Evolutionary conservation across 2,888 invertebrate genomes (phyloP).

Genomic region (Eulithis testata): DNA sequence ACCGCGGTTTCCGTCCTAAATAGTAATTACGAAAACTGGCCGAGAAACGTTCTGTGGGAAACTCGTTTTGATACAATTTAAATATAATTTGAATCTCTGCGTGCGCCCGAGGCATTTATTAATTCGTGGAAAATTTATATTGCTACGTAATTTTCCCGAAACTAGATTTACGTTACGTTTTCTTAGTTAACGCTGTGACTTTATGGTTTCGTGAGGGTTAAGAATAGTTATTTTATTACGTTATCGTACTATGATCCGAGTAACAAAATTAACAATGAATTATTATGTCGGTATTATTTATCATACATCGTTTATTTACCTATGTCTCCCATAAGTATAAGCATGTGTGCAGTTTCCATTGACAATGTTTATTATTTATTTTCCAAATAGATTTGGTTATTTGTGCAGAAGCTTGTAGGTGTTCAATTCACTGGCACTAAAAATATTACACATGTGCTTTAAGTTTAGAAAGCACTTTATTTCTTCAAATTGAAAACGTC

Average conservation of each 20-base stretch:
- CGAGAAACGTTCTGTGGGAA: constrained; percentile 31
- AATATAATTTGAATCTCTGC: constrained; percentile 26
- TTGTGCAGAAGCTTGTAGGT: no score
- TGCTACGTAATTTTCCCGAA: constrained; percentile 14
- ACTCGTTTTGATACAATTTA: constrained; percentile 36
- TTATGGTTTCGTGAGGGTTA: neutral
- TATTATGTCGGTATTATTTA: neutral
- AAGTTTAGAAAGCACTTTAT: neutral
- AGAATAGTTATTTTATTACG: no score
- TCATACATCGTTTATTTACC: no score
- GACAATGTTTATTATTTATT: no score
- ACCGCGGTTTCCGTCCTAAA: constrained; percentile 36
- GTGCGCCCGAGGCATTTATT: constrained; percentile 22
- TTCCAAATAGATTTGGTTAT: no score
- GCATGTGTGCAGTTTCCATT: no score
- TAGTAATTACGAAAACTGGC: constrained; percentile 31
- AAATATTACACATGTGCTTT: no score
- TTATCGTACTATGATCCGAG: neutral
- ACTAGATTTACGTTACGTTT: constrained; percentile 19
- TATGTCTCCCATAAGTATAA: no score
- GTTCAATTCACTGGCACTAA: no score
- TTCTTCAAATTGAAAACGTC: neutral
- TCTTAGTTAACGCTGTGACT: neutral
- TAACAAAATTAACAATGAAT: neutral
- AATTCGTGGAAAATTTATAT: constrained; percentile 22